Base-by-base conservation (phyloP, 1,140 invertebrate species). In the Triops cancriformis region DNA sequence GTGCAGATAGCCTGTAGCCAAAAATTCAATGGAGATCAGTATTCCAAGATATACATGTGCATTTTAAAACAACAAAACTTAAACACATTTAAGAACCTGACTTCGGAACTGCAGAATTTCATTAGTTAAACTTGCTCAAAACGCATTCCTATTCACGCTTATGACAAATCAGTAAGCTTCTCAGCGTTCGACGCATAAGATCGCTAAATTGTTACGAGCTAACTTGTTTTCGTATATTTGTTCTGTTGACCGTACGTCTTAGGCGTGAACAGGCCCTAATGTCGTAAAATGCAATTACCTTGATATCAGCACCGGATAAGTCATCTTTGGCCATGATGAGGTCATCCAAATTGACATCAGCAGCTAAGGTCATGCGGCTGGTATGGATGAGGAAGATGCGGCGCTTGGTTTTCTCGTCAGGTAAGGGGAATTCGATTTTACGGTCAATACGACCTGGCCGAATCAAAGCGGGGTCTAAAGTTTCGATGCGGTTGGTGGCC, bases 401-500 rank as follows among this genome's bases (percentile, higher is more conserved):
- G 78, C 94, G 88, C 84, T 99, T 99, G 0, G 98, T 99, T 85
- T 99, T 99, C 84, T 99, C 98, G 88, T 99, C 98, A 0, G 98
- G 98, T 73, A 99, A 86, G 6, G 98, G 98, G 83, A 99, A 99
- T 86, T 99, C 98, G 80, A 99, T 99, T 86, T 99, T 99, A 74
- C 98, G 89, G 86, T 99, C 98, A 83, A 99, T 99, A 85, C 98
- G 91, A 74, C 98, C 98, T 26, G 98, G 98, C 83, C 98, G 90
- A 85, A 99, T 99, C 2, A 99, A 87, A 51, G 98, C 98, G 51
- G 98, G 98, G 87, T 99, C 98, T 51, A 99, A 86, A 6, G 98
- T 99, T 87, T 99, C 98, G 84, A 99, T 99, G 82, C 98, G 89
- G 85, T 99, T 99, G 45, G 98, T 99, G 14, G 98, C 98, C 98